Conservation (phyloP, 1,140 invertebrate species). For the Laupala kohalensis region DNA sequence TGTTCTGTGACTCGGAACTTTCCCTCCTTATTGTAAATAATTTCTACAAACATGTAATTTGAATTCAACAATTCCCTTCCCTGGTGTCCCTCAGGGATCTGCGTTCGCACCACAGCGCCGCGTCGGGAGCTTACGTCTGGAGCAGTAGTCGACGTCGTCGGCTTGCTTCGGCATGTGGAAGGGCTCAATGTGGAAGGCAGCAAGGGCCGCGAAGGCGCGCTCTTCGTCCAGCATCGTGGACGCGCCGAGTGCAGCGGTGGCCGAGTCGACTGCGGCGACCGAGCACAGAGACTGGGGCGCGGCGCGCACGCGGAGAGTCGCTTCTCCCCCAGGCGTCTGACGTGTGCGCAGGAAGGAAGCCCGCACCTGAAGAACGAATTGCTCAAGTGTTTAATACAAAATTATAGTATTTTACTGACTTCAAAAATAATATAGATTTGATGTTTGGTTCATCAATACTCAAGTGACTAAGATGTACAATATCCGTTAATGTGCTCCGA, state of each 20-base stretch:
- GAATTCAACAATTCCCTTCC: too few relatives aligned
- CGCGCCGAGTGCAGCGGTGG: conserved; percentile 35
- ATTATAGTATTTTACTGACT: too few relatives aligned
- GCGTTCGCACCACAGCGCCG: too few relatives aligned
- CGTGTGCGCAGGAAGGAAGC: conserved; percentile 32
- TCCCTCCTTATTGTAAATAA: too few relatives aligned
- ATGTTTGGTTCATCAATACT: too few relatives aligned
- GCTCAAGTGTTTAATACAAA: too few relatives aligned
- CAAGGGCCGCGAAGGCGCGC: conserved; percentile 25
- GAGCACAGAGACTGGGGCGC: conserved; percentile 41
- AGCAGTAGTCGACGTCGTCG: conserved; percentile 23
- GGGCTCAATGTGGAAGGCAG: conserved; percentile 25
- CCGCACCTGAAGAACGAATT: conserved; percentile 24
- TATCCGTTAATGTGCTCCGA: too few relatives aligned
- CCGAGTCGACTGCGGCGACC: conserved; percentile 43
- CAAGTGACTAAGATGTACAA: too few relatives aligned
- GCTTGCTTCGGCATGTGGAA: conserved; percentile 26
- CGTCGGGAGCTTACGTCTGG: background rate
- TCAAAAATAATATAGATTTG: too few relatives aligned
- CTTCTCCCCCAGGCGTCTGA: conserved; percentile 34
- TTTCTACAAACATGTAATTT: too few relatives aligned
- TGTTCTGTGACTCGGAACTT: too few relatives aligned
- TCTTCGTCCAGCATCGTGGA: conserved; percentile 23
- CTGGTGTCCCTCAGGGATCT: too few relatives aligned
- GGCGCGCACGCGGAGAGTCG: conserved; percentile 35